Base-by-base conservation (phyloP, 2,113 vertebrate species). In the Myotis davidii region DNA sequence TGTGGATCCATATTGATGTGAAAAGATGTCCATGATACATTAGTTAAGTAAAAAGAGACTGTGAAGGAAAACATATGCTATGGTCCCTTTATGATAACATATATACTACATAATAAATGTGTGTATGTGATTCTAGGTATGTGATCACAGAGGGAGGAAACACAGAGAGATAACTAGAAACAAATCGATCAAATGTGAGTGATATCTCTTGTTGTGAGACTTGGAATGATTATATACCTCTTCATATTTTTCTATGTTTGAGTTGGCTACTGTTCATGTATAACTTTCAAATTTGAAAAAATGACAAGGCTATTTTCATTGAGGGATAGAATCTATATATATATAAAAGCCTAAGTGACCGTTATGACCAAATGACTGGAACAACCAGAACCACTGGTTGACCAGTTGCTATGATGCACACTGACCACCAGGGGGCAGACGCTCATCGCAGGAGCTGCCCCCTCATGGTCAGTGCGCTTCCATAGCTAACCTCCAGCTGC, bases 251-350 rank as follows among this genome's bases (percentile, higher is more conserved):
- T 64, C 34, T 82, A 23, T 52, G 78, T 81, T 39, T 82, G 83
- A 48, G 65, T 59, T 65, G 37, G 45, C 37, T 82, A 48, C 2
- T 90, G 3, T 84, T 95, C 9, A 21, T 10, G 5, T 16, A 59
- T 94, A 74, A 52, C 10, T 54, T 88, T 83, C 72, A 77, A 48
- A 77, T 42, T 20, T 89, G 29, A 86, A 88, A 93, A 95, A 81
- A 29, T 52, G 64, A 52, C 76, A 88, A 95, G 27, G 54, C 45
- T 89, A 86, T 42, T 88, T 94, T 96, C 21, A 82, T 4, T 42
- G 29, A 72, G 21, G 65, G 27, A 23, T 59, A 59, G 56, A 59
- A 59, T 59, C 56, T 42, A 42, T 59, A 25, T 25, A 56, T 56
- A 56, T 56, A 56, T 56, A 56, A 56, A 56, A 56, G 54, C 7